Base-by-base conservation (phyloP, 2,888 invertebrate genomes). In the Crioceris asparagi region DNA sequence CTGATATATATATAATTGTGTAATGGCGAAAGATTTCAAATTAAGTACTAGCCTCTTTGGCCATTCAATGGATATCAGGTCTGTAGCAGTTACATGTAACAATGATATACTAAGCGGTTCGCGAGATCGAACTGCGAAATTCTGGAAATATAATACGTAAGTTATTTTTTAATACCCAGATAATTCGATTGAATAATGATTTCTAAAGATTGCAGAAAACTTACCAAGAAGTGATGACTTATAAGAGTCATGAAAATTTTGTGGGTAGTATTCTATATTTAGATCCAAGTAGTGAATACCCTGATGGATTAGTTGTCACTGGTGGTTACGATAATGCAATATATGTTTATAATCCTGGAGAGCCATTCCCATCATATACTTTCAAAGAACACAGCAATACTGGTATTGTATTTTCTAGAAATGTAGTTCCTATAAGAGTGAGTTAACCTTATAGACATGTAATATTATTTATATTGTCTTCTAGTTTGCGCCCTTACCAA, bases 241-340 rank as follows among this genome's bases (percentile, higher is more conserved):
- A 83, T 52, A 73, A 71, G 53, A 88, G 88, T 17, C 92, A 93
- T 58, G 75, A 72, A 35, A 88, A 88, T 60, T 94, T 87, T 61
- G 85, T 94, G 0, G 80, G 83, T 0, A 77, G 81, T 50, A 80
- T 92, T 1, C 81, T 82, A 56, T 80, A 80, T 57, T 57, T 90
- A 49, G 78, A 82, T 30, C 79, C 83, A 1, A 74, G 74, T 45
- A 69, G 72, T 45, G 68, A 71, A 14, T 76, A 75, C 56, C 83
- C 85, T 1, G 75, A 79, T 39, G 87, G 88, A 2, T 67, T 88
- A 39, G 79, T 94, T 35, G 68, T 88, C 36, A 90, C 92, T 3
- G 93, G 91, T 12, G 85, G 92, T 54, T 86, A 92, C 64, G 94
- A 94, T 62, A 77, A 78, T 42, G 75, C 75, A 8, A 86, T 96